Conservation (phyloP, 2,113 vertebrate genomes). For the Ranitomeya variabilis region DNA sequence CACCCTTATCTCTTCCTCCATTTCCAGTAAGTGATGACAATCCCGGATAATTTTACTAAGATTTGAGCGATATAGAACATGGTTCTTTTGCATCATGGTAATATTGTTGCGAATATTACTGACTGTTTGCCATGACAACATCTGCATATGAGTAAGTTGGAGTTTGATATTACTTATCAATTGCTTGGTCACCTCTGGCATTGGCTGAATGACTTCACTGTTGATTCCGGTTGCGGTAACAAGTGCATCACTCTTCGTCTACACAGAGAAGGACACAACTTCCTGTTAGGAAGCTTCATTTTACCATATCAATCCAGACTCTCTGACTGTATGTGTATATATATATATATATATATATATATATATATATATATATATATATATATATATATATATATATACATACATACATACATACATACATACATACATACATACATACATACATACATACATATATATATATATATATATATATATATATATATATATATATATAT, state of each 20-base stretch:
- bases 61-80: not conserved
- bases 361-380: no score
- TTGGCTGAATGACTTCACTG: not conserved
- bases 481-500: no score
- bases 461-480: no score
- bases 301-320: not conserved
- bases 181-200: not conserved
- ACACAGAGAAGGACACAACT: conserved; percentile 25
- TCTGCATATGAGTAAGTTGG: conserved; percentile 10
- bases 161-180: not conserved
- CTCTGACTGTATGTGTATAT: no score
- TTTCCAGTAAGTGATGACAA: conserved; percentile 7
- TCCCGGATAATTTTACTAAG: not conserved
- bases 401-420: no score
- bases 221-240: not conserved
- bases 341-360: no score
- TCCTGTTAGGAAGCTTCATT: conserved; percentile 17
- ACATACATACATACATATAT: no score
- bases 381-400: no score
- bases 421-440: no score
- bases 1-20: conserved; percentile 19
- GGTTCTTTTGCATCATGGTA: not conserved
- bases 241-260: not conserved
- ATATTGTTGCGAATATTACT: conserved; percentile 11
- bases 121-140: not conserved